Evolutionary conservation across 2,113 vertebrate species (phyloP).

Genomic region (Lamprologus speciosus): DNA sequence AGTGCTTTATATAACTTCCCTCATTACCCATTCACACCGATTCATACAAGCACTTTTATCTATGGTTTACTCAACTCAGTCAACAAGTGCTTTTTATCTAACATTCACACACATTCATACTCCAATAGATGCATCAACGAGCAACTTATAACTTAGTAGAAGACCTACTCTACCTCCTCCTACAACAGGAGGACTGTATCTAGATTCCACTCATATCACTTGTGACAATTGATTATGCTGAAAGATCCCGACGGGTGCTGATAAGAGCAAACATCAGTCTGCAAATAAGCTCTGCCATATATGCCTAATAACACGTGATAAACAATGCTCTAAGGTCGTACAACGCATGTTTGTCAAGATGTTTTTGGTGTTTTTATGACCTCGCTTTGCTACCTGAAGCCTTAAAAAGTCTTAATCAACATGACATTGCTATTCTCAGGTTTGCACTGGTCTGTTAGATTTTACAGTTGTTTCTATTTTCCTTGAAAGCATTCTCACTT

Average conservation of each 20-base stretch:
- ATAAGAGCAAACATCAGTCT: neutral
- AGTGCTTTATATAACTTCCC: neutral
- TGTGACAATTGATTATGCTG: neutral
- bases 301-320: neutral
- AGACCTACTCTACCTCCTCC: neutral
- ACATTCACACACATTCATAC: neutral
- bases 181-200: neutral
- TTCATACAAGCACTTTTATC: neutral
- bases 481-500: conserved; percentile 4
- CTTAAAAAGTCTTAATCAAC: neutral
- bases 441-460: conserved; percentile 39
- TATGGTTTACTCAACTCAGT: neutral
- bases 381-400: neutral
- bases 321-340: neutral
- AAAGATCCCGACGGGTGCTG: neutral
- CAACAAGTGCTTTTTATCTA: neutral
- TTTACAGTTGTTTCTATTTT: conserved; percentile 49
- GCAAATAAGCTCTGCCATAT: neutral
- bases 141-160: neutral
- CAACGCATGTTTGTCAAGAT: neutral
- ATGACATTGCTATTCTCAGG: neutral
- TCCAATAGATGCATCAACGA: neutral
- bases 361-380: neutral
- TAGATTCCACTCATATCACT: neutral
- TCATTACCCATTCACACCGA: neutral